These are phyloP conservation scores for Caranx melampygus DNA, from an alignment of 2,113 vertebrate genomes.

Conservation along the genomic window DNA sequence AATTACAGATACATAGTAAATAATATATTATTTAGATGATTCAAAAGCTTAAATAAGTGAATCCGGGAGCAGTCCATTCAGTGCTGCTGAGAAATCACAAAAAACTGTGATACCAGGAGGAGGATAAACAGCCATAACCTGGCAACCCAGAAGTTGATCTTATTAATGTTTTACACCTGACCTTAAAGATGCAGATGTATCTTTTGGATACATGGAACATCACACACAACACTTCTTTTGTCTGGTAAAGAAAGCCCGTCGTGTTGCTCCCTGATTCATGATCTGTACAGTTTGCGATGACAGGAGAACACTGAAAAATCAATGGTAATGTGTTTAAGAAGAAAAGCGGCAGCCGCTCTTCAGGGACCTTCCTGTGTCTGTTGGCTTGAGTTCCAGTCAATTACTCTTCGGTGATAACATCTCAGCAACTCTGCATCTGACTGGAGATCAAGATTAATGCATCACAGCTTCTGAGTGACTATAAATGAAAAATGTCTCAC, in stretches of 20 bases:
- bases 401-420: constrained; percentile 44
- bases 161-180: no score
- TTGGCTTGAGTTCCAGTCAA: constrained; percentile 54
- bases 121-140: neutral
- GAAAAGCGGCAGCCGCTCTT: constrained; percentile 46
- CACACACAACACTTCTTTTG: neutral
- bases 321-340: constrained; percentile 68
- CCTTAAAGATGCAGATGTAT: neutral
- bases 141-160: neutral
- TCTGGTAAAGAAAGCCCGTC: neutral
- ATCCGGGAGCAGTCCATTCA: neutral
- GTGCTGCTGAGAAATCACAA: neutral
- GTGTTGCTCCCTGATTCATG: constrained; percentile 22
- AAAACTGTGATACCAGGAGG: neutral
- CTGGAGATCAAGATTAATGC: constrained; percentile 29
- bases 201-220: neutral
- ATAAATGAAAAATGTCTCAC: constrained; percentile 16
- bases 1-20: neutral
- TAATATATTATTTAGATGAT: neutral
- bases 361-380: constrained; percentile 46
- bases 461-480: constrained; percentile 17
- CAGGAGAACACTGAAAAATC: constrained; percentile 61
- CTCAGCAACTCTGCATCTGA: constrained; percentile 35
- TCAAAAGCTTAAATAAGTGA: neutral
- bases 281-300: constrained; percentile 58